Evolutionary conservation across 2,797 vertebrate species (phyloP).

Genomic region (Myotis vivesi): DNA sequence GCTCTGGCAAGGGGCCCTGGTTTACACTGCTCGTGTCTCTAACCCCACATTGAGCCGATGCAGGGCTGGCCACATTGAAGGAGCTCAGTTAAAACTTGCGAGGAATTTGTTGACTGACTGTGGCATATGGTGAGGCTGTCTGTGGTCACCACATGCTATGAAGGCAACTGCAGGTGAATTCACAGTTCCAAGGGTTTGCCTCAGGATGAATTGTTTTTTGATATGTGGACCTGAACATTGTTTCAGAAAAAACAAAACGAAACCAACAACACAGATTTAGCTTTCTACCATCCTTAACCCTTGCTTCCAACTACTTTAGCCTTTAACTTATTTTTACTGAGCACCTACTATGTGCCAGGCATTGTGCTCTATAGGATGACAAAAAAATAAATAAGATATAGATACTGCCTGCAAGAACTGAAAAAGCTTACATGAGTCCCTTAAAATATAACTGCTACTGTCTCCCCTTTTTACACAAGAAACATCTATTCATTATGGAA

Average conservation of each 20-base stretch:
- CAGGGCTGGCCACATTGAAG: not conserved
- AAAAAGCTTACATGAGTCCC: not conserved
- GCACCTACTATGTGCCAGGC: not conserved
- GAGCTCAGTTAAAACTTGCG: not conserved
- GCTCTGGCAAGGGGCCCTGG: slow-evolving; percentile 37
- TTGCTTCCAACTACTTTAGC: not conserved
- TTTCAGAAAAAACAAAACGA: not conserved
- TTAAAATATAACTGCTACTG: not conserved
- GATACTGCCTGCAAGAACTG: not conserved
- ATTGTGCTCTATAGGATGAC: not conserved
- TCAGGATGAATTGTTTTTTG: slow-evolving; percentile 3
- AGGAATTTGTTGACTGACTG: not conserved
- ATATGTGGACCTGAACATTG: not conserved
- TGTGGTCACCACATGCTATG: not conserved
- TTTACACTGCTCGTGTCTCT: slow-evolving; percentile 14
- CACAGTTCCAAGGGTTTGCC: not conserved
- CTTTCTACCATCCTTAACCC: not conserved
- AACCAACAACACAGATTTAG: not conserved
- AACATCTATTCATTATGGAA: not conserved
- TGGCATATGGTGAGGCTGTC: not conserved
- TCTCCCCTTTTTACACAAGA: not conserved
- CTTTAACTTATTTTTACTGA: not conserved
- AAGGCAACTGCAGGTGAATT: not conserved
- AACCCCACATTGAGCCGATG: not conserved
- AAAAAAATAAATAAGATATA: not conserved